Evolutionary conservation across 2,797 vertebrate species (phyloP), one percentile per base, ranked within the genome.

Genomic region (Acestrorhynchus altus): DNA sequence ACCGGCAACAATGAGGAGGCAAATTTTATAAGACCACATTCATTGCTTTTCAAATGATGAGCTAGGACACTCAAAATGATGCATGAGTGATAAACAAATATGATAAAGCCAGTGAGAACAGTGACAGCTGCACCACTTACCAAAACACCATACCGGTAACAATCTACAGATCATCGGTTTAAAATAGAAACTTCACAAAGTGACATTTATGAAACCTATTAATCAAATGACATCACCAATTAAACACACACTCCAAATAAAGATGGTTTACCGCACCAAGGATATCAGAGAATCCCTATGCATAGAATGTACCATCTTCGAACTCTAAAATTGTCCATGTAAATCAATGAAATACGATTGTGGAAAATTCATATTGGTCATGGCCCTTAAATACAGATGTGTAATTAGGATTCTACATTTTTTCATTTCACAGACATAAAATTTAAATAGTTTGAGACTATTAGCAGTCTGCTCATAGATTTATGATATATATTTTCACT

Each of bases 61-160:
- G n/a, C 59, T 39, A 77, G 72, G 40, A 61, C 66, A 78, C 56
- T 77, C 47, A 47, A 47, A 79, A 71, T 69, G 75, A 60, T 54
- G 20, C 54, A 71, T 44, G 31, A 46, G 11, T 40, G 31, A 83
- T 69, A 40, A 72, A 63, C 47, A 81, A 40, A 57, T 24, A 65
- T 40, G 28, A 54, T 4, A 61, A 72, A 74, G 15, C 22, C 28
- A 35, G 28, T 60, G 54, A 65, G 16, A 79, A 71, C 31, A 76
- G 52, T 72, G 20, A 79, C 60, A 42, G 42, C 10, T 75, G 56
- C 72, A 75, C 44, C 74, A 70, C 24, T 77, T 66, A 46, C 44
- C 31, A 60, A 82, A 77, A 59, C 56, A 39, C 28, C 31, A 69
- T 42, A 51, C 26, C 31, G 52, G 31, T 40, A 11, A 68, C 26